Conservation (phyloP, 2,113 vertebrate species). For the Albula glossodonta region DNA sequence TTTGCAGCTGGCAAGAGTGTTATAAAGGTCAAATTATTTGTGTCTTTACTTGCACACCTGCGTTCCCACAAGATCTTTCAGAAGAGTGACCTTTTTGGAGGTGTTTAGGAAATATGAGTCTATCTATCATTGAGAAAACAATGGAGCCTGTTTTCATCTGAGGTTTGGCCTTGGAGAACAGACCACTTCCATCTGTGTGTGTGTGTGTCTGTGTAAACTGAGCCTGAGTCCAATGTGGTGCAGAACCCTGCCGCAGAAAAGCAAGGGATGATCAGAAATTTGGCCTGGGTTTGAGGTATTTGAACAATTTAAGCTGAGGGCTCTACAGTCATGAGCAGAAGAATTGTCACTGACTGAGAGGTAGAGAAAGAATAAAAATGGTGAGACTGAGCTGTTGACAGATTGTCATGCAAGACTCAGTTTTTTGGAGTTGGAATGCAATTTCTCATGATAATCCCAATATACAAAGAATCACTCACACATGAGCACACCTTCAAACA, state of each 20-base stretch:
- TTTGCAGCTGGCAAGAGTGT: background rate
- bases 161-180: constrained; percentile 22
- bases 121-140: constrained; percentile 15
- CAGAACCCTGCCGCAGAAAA: background rate
- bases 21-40: background rate
- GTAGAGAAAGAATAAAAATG: background rate
- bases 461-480: background rate
- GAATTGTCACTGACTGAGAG: background rate
- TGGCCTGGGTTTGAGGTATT: background rate
- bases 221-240: background rate
- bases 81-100: background rate
- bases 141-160: constrained; percentile 20
- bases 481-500: background rate
- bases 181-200: background rate
- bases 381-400: background rate
- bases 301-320: background rate
- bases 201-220: too few species aligned
- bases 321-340: background rate
- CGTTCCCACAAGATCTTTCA: constrained; percentile 4
- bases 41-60: constrained; percentile 11
- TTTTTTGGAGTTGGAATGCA: background rate
- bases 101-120: constrained; percentile 8
- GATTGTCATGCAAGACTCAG: background rate
- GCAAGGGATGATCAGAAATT: background rate
- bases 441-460: background rate